Conservation (phyloP, 2,113 vertebrate genomes). For the Equus quagga region DNA sequence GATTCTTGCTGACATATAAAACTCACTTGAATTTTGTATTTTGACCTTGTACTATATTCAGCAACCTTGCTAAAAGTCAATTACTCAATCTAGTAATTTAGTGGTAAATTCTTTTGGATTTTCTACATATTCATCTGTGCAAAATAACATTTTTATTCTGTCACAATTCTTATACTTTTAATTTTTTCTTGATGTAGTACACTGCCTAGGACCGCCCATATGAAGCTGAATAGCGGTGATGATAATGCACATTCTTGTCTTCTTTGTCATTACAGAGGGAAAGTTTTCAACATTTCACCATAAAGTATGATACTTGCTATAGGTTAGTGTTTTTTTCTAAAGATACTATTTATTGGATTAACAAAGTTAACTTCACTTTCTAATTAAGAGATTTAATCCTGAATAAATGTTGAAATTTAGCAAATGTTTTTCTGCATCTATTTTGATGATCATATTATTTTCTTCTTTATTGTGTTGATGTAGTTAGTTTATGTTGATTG, state of each 20-base stretch:
- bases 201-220: not conserved
- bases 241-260: not conserved
- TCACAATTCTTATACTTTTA: not conserved
- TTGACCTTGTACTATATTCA: not conserved
- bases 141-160: not conserved
- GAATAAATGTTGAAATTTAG: not conserved
- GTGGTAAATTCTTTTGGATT: not conserved
- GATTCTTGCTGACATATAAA: constrained; percentile 11
- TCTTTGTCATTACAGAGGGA: not conserved
- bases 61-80: not conserved
- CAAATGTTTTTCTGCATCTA: not conserved
- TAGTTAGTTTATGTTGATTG: not conserved
- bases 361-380: not conserved
- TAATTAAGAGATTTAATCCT: not conserved
- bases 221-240: not conserved
- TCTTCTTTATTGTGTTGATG: not conserved
- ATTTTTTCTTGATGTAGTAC: not conserved
- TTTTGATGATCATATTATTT: not conserved
- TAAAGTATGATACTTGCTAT: not conserved
- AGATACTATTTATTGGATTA: not conserved
- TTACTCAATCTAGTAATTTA: not conserved
- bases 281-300: not conserved
- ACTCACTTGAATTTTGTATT: not conserved
- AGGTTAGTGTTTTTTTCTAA: not conserved
- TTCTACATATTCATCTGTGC: not conserved